Percentiles rank a stretch among this genome's conserved stretches.
Conservation (phyloP, 2,888 invertebrate genomes). For the Eupsilia transversa region DNA sequence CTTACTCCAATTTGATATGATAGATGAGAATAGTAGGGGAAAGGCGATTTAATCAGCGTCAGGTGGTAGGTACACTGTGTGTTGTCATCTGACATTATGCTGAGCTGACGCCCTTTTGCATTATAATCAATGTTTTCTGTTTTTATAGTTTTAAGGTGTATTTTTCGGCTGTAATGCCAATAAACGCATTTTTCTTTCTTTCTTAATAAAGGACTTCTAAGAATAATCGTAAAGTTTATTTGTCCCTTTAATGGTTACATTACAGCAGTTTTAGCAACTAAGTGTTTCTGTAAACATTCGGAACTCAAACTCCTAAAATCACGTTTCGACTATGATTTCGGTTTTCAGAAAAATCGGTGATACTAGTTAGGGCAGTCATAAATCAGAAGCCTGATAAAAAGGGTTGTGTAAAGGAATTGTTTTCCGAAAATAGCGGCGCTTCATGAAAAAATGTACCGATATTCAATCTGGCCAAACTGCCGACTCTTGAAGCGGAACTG, state of each 20-base stretch:
- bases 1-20: slow-evolving; percentile 72
- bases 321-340: not conserved
- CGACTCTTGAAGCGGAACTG: slow-evolving; percentile 40
- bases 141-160: no score
- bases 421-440: slow-evolving; percentile 15
- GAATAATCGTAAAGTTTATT: not conserved
- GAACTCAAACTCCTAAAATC: not conserved
- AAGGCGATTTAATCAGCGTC: no score
- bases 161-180: no score
- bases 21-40: slow-evolving; percentile 58
- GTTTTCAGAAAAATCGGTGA: not conserved
- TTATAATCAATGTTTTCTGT: no score
- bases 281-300: not conserved
- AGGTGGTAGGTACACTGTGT: no score
- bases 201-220: slow-evolving; percentile 8
- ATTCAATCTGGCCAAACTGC: slow-evolving; percentile 37
- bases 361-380: not conserved
- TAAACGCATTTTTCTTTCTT: no score
- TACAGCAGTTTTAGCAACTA: not conserved
- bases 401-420: slow-evolving; percentile 5
- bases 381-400: slow-evolving; percentile 3
- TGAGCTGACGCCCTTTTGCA: no score
- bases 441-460: slow-evolving; percentile 19
- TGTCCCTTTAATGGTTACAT: not conserved
- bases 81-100: no score